These are phyloP conservation scores for Coecobrya sp. DNA, from an alignment of 2,888 invertebrate species.

Conservation along the genomic window DNA sequence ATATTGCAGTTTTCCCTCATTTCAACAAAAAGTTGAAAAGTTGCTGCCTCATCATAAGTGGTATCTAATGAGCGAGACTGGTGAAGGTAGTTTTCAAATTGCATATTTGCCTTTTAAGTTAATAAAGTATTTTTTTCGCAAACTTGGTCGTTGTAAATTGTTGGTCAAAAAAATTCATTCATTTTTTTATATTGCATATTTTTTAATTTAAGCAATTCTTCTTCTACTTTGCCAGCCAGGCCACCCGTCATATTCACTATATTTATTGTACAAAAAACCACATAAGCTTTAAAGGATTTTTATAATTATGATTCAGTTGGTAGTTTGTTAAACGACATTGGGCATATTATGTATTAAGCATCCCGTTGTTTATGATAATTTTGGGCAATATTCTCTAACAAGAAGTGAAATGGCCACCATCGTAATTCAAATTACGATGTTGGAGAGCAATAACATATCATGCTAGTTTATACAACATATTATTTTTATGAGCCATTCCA, in stretches of 20 bases:
- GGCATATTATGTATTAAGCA: background rate
- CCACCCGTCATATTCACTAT: background rate
- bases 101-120: background rate
- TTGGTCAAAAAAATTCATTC: background rate
- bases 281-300: background rate
- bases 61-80: slow-evolving; percentile 20
- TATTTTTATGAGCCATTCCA: slow-evolving; percentile 22
- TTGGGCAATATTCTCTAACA: background rate
- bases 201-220: background rate
- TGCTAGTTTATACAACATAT: slow-evolving; percentile 25
- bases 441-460: background rate
- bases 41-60: slow-evolving; percentile 44
- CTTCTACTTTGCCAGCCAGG: background rate
- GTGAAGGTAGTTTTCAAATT: slow-evolving; percentile 13
- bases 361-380: slow-evolving; percentile 63
- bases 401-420: slow-evolving; percentile 39
- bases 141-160: background rate
- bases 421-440: slow-evolving; percentile 45
- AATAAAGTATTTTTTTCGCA: slow-evolving; percentile 36
- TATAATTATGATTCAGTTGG: background rate
- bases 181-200: background rate
- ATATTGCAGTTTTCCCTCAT: slow-evolving; percentile 14
- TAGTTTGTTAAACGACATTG: slow-evolving; percentile 39
- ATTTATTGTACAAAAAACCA: background rate
- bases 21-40: slow-evolving; percentile 32